Percentiles rank a stretch among this genome's conserved stretches.
Conservation (phyloP, 2,113 vertebrate species). For the Spilogale gracilis region DNA sequence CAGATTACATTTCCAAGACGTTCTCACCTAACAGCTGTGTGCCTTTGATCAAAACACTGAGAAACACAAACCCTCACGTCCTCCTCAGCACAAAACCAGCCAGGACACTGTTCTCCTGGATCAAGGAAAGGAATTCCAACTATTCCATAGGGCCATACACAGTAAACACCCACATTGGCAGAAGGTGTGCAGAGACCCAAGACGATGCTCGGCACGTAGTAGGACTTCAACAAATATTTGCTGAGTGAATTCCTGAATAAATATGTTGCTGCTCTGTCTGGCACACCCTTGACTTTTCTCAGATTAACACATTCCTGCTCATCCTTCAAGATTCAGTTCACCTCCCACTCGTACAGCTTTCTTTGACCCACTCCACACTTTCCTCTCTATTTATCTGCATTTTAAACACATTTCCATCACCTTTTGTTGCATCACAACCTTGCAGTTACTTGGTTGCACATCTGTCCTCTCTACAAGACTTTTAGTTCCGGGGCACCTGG, state of each 20-base stretch:
- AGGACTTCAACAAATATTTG: neutral
- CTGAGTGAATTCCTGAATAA: neutral
- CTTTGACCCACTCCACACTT: neutral
- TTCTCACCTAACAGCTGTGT: constrained; percentile 68
- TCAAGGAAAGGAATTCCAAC: neutral
- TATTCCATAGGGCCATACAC: neutral
- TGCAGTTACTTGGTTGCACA: neutral
- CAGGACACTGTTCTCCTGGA: constrained; percentile 30
- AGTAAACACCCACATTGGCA: neutral
- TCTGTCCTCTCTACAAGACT: neutral
- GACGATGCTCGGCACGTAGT: neutral
- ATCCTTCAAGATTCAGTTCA: neutral
- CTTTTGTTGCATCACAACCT: neutral
- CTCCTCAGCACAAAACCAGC: constrained; percentile 23
- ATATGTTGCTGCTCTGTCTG: neutral
- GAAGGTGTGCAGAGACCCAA: neutral
- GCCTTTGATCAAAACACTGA: constrained; percentile 72
- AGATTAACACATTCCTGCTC: neutral
- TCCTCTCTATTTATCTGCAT: neutral
- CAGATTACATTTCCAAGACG: constrained; percentile 60
- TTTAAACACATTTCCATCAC: neutral
- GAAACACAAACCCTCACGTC: constrained; percentile 67
- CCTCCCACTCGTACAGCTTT: neutral
- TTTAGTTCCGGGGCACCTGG: too few relatives aligned
- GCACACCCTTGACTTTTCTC: neutral